phyloP scores from a whole-genome alignment of 2,113 vertebrate species.

The Eurypyga helias region DNA sequence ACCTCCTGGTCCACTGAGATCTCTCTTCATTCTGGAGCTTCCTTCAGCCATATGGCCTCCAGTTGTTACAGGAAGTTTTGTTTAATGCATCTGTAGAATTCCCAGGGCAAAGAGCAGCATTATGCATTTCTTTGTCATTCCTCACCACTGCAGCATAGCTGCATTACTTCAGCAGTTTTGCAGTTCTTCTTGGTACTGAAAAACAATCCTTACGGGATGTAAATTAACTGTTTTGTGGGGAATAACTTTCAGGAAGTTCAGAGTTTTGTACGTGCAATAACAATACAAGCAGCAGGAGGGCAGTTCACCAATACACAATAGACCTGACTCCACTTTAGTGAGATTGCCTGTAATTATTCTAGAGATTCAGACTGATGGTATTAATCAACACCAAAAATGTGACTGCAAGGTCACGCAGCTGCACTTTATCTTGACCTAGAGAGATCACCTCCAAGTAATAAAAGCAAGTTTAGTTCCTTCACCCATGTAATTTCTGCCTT shows the following conservation, averaged over 20 bases:
- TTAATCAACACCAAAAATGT: background rate
- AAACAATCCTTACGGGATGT: background rate
- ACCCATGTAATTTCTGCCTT: background rate
- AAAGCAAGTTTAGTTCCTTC: conserved; percentile 2
- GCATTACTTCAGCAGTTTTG: background rate
- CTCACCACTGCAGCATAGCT: background rate
- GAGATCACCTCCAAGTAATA: conserved; percentile 8
- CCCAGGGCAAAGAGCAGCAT: background rate
- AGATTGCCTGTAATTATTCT: background rate
- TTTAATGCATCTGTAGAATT: background rate
- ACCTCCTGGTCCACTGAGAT: background rate
- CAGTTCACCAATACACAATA: background rate
- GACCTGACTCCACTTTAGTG: background rate
- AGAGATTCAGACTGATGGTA: background rate
- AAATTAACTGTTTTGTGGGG: background rate
- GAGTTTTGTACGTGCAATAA: background rate
- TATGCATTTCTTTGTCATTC: background rate
- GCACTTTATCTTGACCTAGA: background rate
- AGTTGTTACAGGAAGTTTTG: background rate
- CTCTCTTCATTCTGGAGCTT: background rate
- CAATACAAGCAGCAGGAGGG: background rate
- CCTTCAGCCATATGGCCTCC: background rate
- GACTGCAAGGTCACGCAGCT: background rate
- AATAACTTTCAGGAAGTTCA: background rate
- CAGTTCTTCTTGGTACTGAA: background rate